Evolutionary conservation across 2,113 vertebrate species (phyloP), one percentile per base, ranked within the genome.

Genomic region (Cichladusa arquata): DNA sequence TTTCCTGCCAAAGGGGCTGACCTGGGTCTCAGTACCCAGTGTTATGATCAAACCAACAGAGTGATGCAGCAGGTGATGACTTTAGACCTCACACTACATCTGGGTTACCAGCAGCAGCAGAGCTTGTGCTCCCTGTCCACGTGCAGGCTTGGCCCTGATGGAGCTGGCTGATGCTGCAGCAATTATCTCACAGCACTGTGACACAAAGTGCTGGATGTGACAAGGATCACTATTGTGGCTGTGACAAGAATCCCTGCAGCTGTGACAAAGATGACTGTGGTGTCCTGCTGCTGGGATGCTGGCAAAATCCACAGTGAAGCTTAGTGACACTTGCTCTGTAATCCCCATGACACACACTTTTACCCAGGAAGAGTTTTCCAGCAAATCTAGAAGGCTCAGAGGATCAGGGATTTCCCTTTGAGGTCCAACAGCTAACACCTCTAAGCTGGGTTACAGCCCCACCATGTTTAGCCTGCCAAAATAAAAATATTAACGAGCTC

Each of bases 21-120:
- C 60, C 57, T 26, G 50, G 9, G 9, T 61, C 72, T 73, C 3
- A 1, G 36, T 5, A 18, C 26, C 29, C 0, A 0, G 9, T 28
- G 17, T 33, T 62, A 25, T 1, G 14, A 36, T 50, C 42, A 73
- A 36, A 70, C 19, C 48, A 57, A 31, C 0, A 1, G 1, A 3
- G 9, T 23, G 51, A 57, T 18, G 42, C 1, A 57, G 77, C 56
- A 58, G 69, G 25, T 40, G 54, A 56, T 33, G 44, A 16, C 47
- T 70, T 70, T 0, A 58, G 25, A 74, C 5, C 29, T 34, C 28
- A 19, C 0, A 1, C 12, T 26, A 4, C n/a, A 15, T 24, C 58
- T 44, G 69, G 45, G 42, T 38, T n/a, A 34, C 5, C 48, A 91
- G 33, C 22, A n/a, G n/a, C 38, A 85, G 8, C 42, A 76, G 53